Conservation (phyloP, 2,113 vertebrate genomes). For the Larimichthys crocea region DNA sequence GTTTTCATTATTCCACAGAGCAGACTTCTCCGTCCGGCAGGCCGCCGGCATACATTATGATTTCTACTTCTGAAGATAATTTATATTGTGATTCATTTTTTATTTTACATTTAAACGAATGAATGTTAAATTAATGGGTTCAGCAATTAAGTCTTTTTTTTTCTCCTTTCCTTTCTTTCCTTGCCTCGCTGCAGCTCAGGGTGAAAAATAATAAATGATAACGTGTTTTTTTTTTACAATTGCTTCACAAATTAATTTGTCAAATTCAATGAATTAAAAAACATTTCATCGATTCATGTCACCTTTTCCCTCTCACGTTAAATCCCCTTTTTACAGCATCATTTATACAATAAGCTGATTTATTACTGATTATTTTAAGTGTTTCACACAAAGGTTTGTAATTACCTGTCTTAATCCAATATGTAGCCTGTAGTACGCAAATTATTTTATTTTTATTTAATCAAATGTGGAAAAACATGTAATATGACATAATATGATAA, state of each 20-base stretch:
- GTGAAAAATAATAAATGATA: constrained; percentile 36
- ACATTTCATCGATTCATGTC: background rate
- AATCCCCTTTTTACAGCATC: background rate
- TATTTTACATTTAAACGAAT: constrained; percentile 62
- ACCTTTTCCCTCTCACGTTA: background rate
- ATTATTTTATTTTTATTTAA: too few relatives aligned
- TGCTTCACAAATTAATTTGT: constrained; percentile 60
- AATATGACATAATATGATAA: too few relatives aligned
- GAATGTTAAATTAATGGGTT: constrained; percentile 57
- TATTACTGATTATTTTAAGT: background rate
- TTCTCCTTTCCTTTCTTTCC: background rate
- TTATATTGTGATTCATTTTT: constrained; percentile 50
- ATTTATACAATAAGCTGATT: background rate
- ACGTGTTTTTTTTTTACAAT: constrained; percentile 43
- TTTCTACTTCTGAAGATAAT: constrained; percentile 61
- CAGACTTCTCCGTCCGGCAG: constrained; percentile 68
- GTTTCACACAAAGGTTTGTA: too few relatives aligned
- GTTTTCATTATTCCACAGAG: constrained; percentile 77
- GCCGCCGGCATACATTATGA: constrained; percentile 64
- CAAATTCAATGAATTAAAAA: background rate
- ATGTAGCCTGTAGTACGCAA: too few relatives aligned
- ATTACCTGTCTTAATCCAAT: too few relatives aligned
- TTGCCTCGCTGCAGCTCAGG: constrained; percentile 35
- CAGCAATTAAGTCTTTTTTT: constrained; percentile 26
- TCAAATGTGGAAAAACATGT: too few relatives aligned